Base-by-base conservation (phyloP, 1,140 invertebrate genomes). In the Listronotus bonariensis region DNA sequence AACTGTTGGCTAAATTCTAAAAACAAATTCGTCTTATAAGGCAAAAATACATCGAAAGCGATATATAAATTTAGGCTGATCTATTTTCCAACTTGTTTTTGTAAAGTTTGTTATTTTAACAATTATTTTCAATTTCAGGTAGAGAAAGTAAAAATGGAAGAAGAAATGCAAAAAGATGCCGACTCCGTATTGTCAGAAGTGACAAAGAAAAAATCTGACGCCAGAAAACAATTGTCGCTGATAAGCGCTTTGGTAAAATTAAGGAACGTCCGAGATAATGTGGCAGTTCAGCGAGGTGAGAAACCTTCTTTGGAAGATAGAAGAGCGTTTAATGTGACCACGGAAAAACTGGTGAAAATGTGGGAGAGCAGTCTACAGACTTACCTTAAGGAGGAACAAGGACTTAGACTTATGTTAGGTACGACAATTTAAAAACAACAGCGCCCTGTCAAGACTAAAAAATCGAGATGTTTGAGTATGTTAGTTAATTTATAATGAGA, bases 101-200 rank as follows among this genome's bases (percentile, higher is more conserved):
- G n/a, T n/a, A n/a, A n/a, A n/a, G n/a, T n/a, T 26, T 26, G 20
- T 26, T 5, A 26, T 26, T 26, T 26, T 26, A 26, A 26, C 20
- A 26, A 26, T 17, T 26, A 42, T 41, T 11, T 20, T 41, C 8
- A 4, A 11, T 18, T 45, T 26, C 3, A 57, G 60, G 84, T 87
- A 34, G 80, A 86, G 55, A 83, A 80, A 66, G 81, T 81, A 46
- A 87, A 88, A 77, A 79, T 83, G 80, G 85, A 87, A 73, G 84
- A 87, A 74, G 81, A 83, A 71, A 80, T 87, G 46, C 86, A 88
- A 68, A 80, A 82, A 69, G 82, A 90, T 74, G 88, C 88, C 0
- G 90, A 92, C 75, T 79, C 82, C 62, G 81, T 90, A 11, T 74
- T 92, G 1, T 82, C 83, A 42, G 88, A 90, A 70, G 88, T 91